phyloP scores from a whole-genome alignment of 2,888 invertebrate genomes.

The Luffia ferchaultella region DNA sequence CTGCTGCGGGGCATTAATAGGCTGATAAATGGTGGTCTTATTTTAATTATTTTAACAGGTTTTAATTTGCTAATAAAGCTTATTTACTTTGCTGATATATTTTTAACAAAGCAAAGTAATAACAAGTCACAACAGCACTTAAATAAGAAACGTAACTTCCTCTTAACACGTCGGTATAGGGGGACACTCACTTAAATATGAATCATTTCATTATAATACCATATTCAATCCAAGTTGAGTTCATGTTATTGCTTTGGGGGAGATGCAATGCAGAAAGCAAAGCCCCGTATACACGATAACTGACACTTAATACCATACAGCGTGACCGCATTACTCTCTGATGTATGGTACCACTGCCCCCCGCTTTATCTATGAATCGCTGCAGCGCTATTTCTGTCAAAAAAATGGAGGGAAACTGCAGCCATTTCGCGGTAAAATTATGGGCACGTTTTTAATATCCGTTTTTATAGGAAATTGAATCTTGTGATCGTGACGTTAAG shows the following conservation, averaged over 20 bases:
- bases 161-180: constrained; percentile 19
- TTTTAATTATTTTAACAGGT: too few species aligned
- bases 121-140: not conserved
- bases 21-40: too few species aligned
- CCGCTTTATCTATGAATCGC: constrained; percentile 45
- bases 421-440: constrained; percentile 3
- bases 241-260: constrained; percentile 36
- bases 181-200: constrained; percentile 66
- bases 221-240: constrained; percentile 64
- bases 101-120: not conserved
- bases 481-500: not conserved
- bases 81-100: too few species aligned
- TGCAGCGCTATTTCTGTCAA: constrained; percentile 33
- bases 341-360: constrained; percentile 44
- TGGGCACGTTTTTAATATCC: not conserved
- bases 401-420: constrained; percentile 35
- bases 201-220: constrained; percentile 67
- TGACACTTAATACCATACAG: constrained; percentile 64
- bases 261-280: constrained; percentile 19
- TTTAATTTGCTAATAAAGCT: too few species aligned
- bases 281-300: constrained; percentile 63
- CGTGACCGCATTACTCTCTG: constrained; percentile 64
- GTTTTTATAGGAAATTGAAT: not conserved
- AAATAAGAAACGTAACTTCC: not conserved
- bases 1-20: too few species aligned